Evolutionary conservation across 2,888 invertebrate species (phyloP).

Genomic region (Leptopilina myrica): DNA sequence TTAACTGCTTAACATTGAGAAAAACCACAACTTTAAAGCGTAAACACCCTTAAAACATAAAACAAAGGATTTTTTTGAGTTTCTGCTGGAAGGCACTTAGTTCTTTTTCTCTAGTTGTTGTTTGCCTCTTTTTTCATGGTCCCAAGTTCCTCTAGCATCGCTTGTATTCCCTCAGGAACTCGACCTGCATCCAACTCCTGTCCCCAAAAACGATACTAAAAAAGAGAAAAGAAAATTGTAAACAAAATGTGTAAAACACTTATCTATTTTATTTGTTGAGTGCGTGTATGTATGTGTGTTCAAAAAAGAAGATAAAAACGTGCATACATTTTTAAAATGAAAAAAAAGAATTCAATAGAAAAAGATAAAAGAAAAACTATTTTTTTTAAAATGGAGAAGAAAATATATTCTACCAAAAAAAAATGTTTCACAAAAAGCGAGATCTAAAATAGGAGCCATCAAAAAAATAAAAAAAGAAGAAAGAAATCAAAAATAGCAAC

Average conservation of each 20-base stretch:
- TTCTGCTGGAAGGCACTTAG: background rate
- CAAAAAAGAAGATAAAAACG: background rate
- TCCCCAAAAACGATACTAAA: slow-evolving; percentile 89
- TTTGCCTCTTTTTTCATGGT: slow-evolving; percentile 51
- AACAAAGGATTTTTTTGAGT: slow-evolving; percentile 11
- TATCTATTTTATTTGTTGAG: background rate
- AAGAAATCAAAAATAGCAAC: no score
- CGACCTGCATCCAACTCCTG: slow-evolving; percentile 88
- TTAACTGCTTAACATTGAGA: background rate
- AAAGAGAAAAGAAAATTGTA: slow-evolving; percentile 59
- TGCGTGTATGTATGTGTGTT: background rate
- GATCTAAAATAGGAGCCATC: no score
- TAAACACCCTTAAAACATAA: slow-evolving; percentile 2
- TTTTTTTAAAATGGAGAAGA: no score
- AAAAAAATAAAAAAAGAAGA: no score
- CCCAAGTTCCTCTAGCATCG: slow-evolving; percentile 86
- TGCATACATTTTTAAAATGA: background rate
- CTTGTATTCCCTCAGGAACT: slow-evolving; percentile 88
- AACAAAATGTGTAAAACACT: slow-evolving; percentile 39
- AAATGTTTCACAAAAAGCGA: no score
- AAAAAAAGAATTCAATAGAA: no score
- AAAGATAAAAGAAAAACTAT: no score
- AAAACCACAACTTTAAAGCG: slow-evolving; percentile 20
- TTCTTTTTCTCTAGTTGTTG: slow-evolving; percentile 38
- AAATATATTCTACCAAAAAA: no score